Conservation (phyloP, 2,113 vertebrate species). For the Platichthys flesus region DNA sequence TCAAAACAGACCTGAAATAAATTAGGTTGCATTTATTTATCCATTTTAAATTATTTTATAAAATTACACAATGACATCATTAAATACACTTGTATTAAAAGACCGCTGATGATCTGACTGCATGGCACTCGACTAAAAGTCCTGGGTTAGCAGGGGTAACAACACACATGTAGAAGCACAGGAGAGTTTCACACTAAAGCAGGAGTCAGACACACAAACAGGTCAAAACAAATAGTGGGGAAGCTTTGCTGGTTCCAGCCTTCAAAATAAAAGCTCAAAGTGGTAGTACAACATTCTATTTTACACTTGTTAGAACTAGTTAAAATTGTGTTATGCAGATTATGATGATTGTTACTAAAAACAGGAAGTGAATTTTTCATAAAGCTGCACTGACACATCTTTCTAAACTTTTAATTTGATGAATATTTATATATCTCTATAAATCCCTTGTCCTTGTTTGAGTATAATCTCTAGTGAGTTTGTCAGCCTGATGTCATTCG, state of each 20-base stretch:
- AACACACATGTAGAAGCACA: not conserved
- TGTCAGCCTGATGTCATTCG: no score
- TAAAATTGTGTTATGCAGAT: not conserved
- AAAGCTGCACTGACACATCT: not conserved
- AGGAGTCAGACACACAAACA: constrained; percentile 29
- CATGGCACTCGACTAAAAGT: not conserved
- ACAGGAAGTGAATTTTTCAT: not conserved
- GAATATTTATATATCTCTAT: not conserved
- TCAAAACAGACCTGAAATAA: no score
- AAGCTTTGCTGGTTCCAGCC: not conserved
- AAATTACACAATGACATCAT: no score
- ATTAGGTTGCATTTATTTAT: no score
- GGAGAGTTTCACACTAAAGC: not conserved
- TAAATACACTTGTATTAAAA: no score
- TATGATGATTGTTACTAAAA: not conserved
- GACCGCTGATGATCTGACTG: no score
- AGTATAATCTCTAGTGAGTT: no score
- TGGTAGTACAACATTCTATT: not conserved
- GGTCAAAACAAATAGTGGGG: not conserved
- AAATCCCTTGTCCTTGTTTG: no score
- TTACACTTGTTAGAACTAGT: not conserved
- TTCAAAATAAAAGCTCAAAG: constrained; percentile 43
- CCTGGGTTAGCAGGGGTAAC: not conserved
- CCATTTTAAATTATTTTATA: no score
- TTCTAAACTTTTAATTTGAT: not conserved